These are phyloP conservation scores for Porites rus DNA, from an alignment of 92 coral and sea anemone species.

Conservation along the genomic window DNA sequence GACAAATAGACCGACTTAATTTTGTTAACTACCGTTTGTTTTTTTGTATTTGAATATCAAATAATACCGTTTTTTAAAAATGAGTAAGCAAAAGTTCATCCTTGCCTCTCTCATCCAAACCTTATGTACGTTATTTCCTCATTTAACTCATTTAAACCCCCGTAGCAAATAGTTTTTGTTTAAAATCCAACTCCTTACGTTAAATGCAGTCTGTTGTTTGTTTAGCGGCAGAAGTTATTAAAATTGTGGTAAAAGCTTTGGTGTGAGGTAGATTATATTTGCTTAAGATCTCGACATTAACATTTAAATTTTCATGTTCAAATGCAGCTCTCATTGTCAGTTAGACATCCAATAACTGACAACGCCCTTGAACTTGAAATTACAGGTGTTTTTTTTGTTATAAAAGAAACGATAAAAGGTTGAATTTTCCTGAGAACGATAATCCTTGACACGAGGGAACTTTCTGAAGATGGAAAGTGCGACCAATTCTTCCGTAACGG, in stretches of 20 bases:
- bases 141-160: not conserved
- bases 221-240: not conserved
- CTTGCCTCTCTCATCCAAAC: too few species aligned
- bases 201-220: not conserved
- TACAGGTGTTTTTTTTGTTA: too few species aligned
- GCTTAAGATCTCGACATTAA: not conserved
- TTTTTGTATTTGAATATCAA: too few species aligned
- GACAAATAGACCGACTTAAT: too few species aligned
- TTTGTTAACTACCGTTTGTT: too few species aligned
- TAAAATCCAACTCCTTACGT: not conserved
- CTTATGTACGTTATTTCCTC: not conserved
- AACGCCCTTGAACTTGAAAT: too few species aligned
- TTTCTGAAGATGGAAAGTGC: not conserved
- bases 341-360: too few species aligned
- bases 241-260: not conserved
- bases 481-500: not conserved
- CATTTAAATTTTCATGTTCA: too few species aligned
- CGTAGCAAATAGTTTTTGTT: not conserved
- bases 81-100: too few species aligned
- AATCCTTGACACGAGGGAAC: not conserved
- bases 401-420: too few species aligned
- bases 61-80: too few species aligned
- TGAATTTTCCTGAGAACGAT: not conserved
- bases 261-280: constrained; percentile 3
- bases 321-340: too few species aligned